Percentiles rank a stretch among this genome's conserved stretches.
These are phyloP conservation scores for Geotrupes spiniger DNA, from an alignment of 2,888 invertebrate species.

Conservation along the genomic window DNA sequence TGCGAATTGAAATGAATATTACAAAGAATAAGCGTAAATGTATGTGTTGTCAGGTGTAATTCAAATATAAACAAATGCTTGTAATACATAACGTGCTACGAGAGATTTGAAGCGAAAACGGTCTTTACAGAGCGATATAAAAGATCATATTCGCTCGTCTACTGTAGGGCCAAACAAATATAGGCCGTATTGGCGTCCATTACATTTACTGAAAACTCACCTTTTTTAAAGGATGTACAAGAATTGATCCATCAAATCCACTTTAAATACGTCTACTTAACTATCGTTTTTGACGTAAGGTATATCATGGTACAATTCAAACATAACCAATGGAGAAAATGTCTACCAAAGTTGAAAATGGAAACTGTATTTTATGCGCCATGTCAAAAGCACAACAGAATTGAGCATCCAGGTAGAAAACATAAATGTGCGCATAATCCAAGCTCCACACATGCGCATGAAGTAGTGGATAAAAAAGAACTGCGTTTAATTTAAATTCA, in stretches of 20 bases:
- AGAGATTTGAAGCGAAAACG: constrained; percentile 43
- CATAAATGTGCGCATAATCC: constrained; percentile 9
- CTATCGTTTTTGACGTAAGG: background rate
- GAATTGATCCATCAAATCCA: constrained; percentile 5
- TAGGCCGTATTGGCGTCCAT: constrained; percentile 50
- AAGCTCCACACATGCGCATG: background rate
- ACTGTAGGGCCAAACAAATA: constrained; percentile 45
- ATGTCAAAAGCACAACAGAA: constrained; percentile 27
- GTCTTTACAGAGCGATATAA: constrained; percentile 47
- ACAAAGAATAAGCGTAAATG: background rate
- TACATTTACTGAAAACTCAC: constrained; percentile 40
- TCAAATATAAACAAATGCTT: constrained; percentile 16
- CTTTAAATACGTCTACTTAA: background rate
- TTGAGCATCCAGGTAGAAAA: constrained; percentile 9
- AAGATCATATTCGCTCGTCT: constrained; percentile 48
- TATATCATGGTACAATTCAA: constrained; percentile 10
- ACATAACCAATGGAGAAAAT: constrained; percentile 8
- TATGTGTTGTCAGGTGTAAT: background rate
- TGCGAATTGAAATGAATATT: background rate
- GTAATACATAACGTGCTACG: constrained; percentile 16
- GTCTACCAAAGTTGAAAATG: constrained; percentile 14
- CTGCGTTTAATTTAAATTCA: no score
- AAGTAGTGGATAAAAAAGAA: no score
- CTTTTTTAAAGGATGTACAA: constrained; percentile 32
- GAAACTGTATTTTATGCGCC: constrained; percentile 24